Evolutionary conservation across 2,888 invertebrate genomes (phyloP), one percentile per base, ranked within the genome.

Genomic region (Azorinus chamasolen): DNA sequence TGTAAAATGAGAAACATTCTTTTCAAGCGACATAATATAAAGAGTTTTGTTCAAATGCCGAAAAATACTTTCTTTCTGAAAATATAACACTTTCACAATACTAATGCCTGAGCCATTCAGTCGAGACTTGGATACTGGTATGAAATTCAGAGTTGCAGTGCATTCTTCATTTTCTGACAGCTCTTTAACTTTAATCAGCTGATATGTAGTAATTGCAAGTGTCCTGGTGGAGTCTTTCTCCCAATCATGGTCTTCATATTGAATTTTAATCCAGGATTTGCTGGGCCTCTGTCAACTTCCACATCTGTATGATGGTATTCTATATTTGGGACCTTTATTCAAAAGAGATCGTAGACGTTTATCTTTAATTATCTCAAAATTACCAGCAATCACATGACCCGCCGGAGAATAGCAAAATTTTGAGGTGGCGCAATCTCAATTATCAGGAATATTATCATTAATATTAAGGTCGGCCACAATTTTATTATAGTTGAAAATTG

Each of bases 11-110:
- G 24, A 12, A 22, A 32, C 24, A 27, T 43, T 18, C 43, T 53
- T 59, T 14, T 22, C 69, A 58, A 69, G 51, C 16, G 69, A 69
- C 61, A 69, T 69, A 43, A 61, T n/a, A 32, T 43, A 68, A 8
- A 68, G 50, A 39, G 45, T 43, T 54, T 68, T 59, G 59, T 69
- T 69, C 59, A 69, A 20, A 53, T 69, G 69, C 27, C 69, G 41
- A 20, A 43, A 61, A 24, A 59, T 50, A 43, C 27, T 50, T 10
- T 12, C 18, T 20, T 41, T 20, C 39, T 61, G 20, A 45, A 59
- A 59, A 25, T 54, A 68, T 24, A 39, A 41, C 32, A 58, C 25
- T 66, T 66, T 66, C 39, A 66, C 66, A 32, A 66, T 27, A 39
- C 41, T 39, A 24, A 57, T n/a, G 37, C 66, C 69, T 45, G 59